These are phyloP conservation scores for Manis javanica DNA, from an alignment of 2,797 vertebrate species.

Conservation along the genomic window DNA sequence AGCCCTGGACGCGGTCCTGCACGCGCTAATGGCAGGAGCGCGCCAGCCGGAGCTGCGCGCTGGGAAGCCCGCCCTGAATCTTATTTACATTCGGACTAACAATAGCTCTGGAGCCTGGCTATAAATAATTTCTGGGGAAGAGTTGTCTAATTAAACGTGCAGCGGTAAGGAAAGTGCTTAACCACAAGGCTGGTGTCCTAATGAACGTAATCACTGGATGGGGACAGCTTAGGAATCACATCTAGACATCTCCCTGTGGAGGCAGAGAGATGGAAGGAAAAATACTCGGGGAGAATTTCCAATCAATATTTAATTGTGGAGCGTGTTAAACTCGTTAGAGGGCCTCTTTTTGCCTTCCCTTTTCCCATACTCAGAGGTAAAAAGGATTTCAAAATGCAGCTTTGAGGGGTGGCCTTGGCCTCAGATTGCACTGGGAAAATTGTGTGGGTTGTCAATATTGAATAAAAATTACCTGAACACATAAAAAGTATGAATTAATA, in stretches of 20 bases:
- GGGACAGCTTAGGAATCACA: conserved; percentile 89
- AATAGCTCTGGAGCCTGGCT: conserved; percentile 86
- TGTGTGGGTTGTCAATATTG: neutral
- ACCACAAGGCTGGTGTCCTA: conserved; percentile 89
- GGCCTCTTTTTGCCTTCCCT: conserved; percentile 54
- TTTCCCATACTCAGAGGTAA: conserved; percentile 50
- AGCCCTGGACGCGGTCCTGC: conserved; percentile 72
- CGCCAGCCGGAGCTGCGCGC: conserved; percentile 52
- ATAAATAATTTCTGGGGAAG: conserved; percentile 91
- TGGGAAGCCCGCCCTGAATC: conserved; percentile 87
- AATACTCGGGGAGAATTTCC: conserved; percentile 84
- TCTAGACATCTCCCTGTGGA: conserved; percentile 83
- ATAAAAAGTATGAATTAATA: conserved; percentile 1
- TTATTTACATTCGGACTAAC: conserved; percentile 90
- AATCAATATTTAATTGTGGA: conserved; percentile 89
- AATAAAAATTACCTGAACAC: neutral
- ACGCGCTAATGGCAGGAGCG: neutral
- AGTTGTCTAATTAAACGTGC: conserved; percentile 90
- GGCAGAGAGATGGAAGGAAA: conserved; percentile 81
- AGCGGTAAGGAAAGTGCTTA: conserved; percentile 87
- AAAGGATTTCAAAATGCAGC: conserved; percentile 66
- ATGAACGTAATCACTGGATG: conserved; percentile 88
- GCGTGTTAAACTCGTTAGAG: conserved; percentile 80
- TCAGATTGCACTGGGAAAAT: conserved; percentile 16
- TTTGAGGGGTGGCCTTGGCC: conserved; percentile 43